phyloP scores from a whole-genome alignment of 2,888 invertebrate species.

The Xestobium rufovillosum region DNA sequence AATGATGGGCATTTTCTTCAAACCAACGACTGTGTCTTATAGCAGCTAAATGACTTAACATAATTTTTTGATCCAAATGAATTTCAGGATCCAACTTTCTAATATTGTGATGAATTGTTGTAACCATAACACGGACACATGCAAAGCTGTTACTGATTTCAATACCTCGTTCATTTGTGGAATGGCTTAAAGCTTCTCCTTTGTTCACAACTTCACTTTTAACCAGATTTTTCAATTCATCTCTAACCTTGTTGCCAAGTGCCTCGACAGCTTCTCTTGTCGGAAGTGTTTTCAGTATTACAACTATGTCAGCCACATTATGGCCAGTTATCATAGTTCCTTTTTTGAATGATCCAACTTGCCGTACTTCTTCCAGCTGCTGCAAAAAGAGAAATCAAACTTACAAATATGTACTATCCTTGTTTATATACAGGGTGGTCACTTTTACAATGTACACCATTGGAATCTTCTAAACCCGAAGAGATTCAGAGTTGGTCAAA shows the following conservation, averaged over 20 bases:
- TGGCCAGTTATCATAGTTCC: conserved; percentile 95
- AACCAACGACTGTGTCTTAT: conserved; percentile 97
- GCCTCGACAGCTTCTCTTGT: conserved; percentile 93
- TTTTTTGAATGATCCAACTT: conserved; percentile 97
- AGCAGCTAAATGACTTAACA: conserved; percentile 86
- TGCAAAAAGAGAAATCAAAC: conserved; percentile 41
- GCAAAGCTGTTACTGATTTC: conserved; percentile 81
- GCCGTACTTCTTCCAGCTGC: conserved; percentile 90
- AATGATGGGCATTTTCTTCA: conserved; percentile 95
- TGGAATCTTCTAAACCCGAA: no score
- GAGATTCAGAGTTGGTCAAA: no score
- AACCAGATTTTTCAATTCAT: conserved; percentile 74
- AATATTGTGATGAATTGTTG: conserved; percentile 90
- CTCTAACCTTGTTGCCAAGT: conserved; percentile 77
- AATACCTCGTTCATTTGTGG: conserved; percentile 72
- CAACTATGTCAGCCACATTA: conserved; percentile 93
- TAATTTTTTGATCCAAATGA: conserved; percentile 64
- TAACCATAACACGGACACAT: conserved; percentile 82
- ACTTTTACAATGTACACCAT: no score
- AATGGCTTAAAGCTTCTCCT: conserved; percentile 49
- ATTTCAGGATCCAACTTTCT: conserved; percentile 88
- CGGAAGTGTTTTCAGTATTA: conserved; percentile 91
- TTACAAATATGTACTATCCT: no score
- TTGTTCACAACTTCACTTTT: conserved; percentile 56
- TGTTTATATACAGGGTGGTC: no score